Evolutionary conservation across 1,140 invertebrate species (phyloP).

Genomic region (Apolygus lucorum): DNA sequence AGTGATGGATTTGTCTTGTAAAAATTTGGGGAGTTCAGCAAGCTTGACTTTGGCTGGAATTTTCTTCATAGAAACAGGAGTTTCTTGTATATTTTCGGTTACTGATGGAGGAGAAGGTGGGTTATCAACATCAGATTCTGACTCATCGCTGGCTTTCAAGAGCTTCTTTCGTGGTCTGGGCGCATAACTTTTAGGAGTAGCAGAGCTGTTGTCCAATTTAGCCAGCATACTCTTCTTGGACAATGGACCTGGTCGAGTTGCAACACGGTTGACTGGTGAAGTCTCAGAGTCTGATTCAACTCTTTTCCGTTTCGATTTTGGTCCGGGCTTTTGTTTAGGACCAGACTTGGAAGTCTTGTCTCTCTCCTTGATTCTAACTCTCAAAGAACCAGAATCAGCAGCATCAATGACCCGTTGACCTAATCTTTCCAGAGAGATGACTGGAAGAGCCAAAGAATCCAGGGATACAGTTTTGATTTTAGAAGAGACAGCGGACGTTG

Average conservation of each 20-base stretch:
- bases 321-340: not conserved
- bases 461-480: slow-evolving; percentile 1
- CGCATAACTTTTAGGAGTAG: not conserved
- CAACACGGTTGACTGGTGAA: not conserved
- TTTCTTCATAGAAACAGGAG: not conserved
- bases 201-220: too few relatives aligned
- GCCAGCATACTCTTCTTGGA: too few relatives aligned
- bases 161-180: not conserved
- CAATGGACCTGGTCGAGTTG: not conserved
- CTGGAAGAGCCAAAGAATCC: not conserved
- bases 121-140: not conserved
- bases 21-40: slow-evolving; percentile 5
- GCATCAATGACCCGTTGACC: not conserved
- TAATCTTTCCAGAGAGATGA: not conserved
- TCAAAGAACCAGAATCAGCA: not conserved
- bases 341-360: not conserved
- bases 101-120: not conserved
- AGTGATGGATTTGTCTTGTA: not conserved
- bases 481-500: not conserved
- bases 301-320: not conserved
- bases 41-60: not conserved
- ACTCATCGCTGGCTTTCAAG: not conserved
- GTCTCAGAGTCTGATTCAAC: not conserved
- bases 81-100: not conserved
- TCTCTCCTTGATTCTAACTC: not conserved